These are phyloP conservation scores for Numida meleagris DNA, from an alignment of 2,113 vertebrate species.

Conservation along the genomic window DNA sequence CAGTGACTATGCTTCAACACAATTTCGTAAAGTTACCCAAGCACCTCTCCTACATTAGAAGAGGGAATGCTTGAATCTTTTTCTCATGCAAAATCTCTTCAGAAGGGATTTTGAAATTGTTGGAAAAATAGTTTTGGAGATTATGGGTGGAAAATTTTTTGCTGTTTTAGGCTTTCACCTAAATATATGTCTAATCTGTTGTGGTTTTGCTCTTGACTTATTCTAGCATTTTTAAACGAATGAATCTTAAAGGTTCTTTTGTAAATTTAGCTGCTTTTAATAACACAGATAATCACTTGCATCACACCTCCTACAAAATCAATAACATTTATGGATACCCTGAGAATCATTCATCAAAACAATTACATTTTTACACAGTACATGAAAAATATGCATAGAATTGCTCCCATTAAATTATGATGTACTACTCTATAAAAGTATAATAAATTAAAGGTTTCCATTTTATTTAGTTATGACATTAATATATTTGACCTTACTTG, in stretches of 20 bases:
- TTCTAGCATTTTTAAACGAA: conserved; percentile 16
- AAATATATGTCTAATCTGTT: neutral
- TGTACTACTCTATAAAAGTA: conserved; percentile 38
- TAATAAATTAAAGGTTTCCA: conserved; percentile 53
- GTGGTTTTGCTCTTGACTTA: neutral
- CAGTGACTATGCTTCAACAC: neutral
- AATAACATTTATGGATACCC: conserved; percentile 41
- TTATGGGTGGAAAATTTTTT: neutral
- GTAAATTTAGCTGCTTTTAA: conserved; percentile 25
- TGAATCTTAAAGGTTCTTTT: neutral
- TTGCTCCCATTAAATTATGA: conserved; percentile 47
- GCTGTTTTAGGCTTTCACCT: neutral
- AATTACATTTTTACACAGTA: conserved; percentile 58
- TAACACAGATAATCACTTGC: conserved; percentile 39
- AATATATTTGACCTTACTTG: conserved; percentile 50
- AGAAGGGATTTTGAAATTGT: fast-evolving
- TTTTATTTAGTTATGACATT: conserved; percentile 59
- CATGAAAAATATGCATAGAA: conserved; percentile 44
- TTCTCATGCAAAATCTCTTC: neutral
- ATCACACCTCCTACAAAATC: conserved; percentile 54
- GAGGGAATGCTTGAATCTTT: fast-evolving
- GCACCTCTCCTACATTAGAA: neutral
- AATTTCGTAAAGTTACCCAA: neutral
- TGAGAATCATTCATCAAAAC: conserved; percentile 63
- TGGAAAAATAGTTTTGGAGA: neutral